Conservation (phyloP, 1,140 invertebrate genomes). For the Mycetomoellerius zeteki region DNA sequence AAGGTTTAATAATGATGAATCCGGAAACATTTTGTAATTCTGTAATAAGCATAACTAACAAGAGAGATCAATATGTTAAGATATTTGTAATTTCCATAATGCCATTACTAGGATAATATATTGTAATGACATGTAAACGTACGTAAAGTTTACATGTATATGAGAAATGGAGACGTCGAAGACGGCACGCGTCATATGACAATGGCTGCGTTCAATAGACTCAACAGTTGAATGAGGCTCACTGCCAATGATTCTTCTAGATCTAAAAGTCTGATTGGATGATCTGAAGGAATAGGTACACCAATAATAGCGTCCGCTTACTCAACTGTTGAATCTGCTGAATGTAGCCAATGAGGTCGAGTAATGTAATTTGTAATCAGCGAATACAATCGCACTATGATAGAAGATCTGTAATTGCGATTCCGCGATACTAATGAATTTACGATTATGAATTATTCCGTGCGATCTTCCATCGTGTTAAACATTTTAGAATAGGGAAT, state of each 20-base stretch:
- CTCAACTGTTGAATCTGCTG: too few relatives aligned
- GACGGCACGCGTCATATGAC: constrained; percentile 1
- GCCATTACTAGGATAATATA: constrained; percentile 1
- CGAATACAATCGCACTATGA: neutral
- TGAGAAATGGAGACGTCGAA: constrained; percentile 1
- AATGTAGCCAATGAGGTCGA: too few relatives aligned
- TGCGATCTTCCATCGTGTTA: neutral
- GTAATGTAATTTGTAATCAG: constrained; percentile 41
- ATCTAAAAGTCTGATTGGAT: too few relatives aligned
- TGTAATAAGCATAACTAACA: neutral
- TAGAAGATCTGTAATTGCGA: constrained; percentile 23
- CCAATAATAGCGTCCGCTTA: too few relatives aligned
- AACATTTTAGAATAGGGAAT: neutral
- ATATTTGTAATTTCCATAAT: constrained; percentile 31
- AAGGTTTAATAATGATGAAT: too few relatives aligned
- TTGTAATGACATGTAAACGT: neutral
- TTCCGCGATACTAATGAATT: constrained; percentile 8
- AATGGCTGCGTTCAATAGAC: too few relatives aligned
- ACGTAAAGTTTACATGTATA: neutral
- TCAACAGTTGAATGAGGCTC: too few relatives aligned
- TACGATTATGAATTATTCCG: constrained; percentile 4
- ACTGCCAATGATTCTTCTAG: too few relatives aligned
- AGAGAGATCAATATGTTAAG: neutral
- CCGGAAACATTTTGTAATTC: constrained; percentile 35
- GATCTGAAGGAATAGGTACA: too few relatives aligned